Percentiles rank a stretch among this genome's conserved stretches.
Evolutionary conservation across 1,140 invertebrate species (phyloP).

Genomic region (Sminthurides bifidus): DNA sequence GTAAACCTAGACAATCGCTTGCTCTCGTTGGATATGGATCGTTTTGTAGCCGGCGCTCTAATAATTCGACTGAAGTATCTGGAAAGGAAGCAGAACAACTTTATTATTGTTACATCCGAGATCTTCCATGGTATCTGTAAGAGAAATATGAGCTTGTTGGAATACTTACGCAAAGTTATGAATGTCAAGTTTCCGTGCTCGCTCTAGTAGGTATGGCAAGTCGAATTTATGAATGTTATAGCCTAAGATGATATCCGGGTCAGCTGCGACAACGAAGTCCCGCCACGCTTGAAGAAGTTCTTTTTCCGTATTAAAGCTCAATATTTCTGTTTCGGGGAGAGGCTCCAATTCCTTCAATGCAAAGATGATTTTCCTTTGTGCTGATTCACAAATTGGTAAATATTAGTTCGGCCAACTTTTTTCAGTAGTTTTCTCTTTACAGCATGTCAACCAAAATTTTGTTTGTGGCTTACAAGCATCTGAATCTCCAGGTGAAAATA

Average conservation of each 20-base stretch:
- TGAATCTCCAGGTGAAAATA: conserved; percentile 2
- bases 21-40: conserved; percentile 1
- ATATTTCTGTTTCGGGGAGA: conserved; percentile 11
- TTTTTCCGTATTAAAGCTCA: conserved; percentile 17
- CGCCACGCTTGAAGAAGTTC: conserved; percentile 17
- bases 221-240: conserved; percentile 31
- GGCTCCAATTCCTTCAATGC: conserved; percentile 15
- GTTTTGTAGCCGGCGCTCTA: background rate
- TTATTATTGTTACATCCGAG: background rate
- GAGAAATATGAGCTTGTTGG: background rate
- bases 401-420: background rate
- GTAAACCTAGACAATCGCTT: conserved; percentile 16
- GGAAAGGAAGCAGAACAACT: background rate
- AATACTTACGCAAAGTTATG: conserved; percentile 7
- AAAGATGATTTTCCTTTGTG: conserved; percentile 10
- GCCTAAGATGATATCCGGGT: conserved; percentile 27
- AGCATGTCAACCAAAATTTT: background rate
- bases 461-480: background rate
- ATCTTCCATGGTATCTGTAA: conserved; percentile 6
- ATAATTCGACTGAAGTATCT: conserved; percentile 10
- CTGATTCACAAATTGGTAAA: background rate
- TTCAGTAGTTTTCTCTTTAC: background rate
- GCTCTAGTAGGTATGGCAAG: conserved; percentile 20
- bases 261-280: conserved; percentile 14
- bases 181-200: conserved; percentile 3